Evolutionary conservation across 2,888 invertebrate genomes (phyloP), one percentile per base, ranked within the genome.

Genomic region (Lysandra coridon): DNA sequence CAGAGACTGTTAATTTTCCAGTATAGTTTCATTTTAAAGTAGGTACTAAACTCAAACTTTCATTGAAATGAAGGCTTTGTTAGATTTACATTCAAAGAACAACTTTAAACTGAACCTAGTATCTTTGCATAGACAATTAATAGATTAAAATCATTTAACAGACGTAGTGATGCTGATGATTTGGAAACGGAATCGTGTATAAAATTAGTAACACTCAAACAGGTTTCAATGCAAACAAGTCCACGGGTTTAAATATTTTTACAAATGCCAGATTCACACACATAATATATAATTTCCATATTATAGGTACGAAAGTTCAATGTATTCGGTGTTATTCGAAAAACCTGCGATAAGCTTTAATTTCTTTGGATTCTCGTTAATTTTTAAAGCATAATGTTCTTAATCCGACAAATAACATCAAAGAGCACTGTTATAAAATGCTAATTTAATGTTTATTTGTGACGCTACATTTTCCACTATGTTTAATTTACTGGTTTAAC

Each of bases 211-310:
- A 53, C 37, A 76, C 57, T 49, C 33, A 53, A 76, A 76, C 76
- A 30, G 76, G 76, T 76, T 76, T 33, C 53, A 49, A 76, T 76
- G 57, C 76, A 76, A 76, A 76, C 33, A 76, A 10, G 49, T 53
- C 57, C 17, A 53, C 30, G 33, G 76, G 30, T 53, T 76, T 33
- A 76, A 53, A 76, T 76, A 76, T 76, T 76, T 57, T 53, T 33
- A 76, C 76, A 76, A 76, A 76, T 76, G 57, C 76, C 76, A 76
- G 76, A 53, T 53, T 75, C 75, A 75, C 75, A 75, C 33, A 76
- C 12, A 64, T 33, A 69, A 76, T 4, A 64, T 33, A 69, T 4
- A 69, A 69, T 57, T 17, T 57, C 3, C 57, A 57, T 57, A 57
- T 57, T 69, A 69, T 62, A 62, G n/a, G n/a, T 64, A 17, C 49